Percentiles rank a stretch among this genome's conserved stretches.
phyloP scores from a whole-genome alignment of 92 coral and sea anemone genomes.

The Muricea muricata region DNA sequence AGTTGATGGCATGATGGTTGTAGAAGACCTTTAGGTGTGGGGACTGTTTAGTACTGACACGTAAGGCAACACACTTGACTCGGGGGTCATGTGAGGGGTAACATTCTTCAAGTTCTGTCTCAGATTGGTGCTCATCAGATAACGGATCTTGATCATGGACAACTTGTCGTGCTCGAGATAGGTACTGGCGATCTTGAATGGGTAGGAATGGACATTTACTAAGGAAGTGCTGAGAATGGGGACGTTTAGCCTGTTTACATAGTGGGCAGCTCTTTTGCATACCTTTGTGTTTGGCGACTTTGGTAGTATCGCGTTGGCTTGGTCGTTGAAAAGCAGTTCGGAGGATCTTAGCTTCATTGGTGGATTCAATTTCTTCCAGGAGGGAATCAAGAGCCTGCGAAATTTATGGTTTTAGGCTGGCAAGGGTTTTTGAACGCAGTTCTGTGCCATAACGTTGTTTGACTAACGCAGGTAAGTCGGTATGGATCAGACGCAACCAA shows the following conservation, averaged over 20 bases:
- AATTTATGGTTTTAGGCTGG: not conserved
- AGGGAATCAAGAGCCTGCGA: not conserved
- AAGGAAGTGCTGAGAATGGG: slow-evolving; percentile 46
- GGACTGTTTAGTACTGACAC: slow-evolving; percentile 60
- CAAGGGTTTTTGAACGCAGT: not conserved
- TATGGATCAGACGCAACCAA: not conserved
- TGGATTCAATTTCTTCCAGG: slow-evolving; percentile 32
- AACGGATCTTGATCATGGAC: slow-evolving; percentile 13
- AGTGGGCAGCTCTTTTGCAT: slow-evolving; percentile 7
- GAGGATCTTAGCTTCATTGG: slow-evolving; percentile 65
- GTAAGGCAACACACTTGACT: slow-evolving; percentile 35
- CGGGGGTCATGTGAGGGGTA: not conserved
- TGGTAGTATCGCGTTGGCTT: not conserved
- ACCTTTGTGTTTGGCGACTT: not conserved
- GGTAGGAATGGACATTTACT: slow-evolving; percentile 68
- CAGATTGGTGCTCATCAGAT: not conserved
- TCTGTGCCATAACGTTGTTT: not conserved
- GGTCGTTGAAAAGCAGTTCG: slow-evolving; percentile 25
- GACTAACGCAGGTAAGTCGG: not conserved
- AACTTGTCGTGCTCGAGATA: slow-evolving; percentile 39
- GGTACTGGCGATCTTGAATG: slow-evolving; percentile 46
- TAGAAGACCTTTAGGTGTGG: slow-evolving; percentile 54
- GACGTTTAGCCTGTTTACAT: slow-evolving; percentile 26
- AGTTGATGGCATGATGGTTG: slow-evolving; percentile 48
- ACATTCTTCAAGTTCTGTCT: not conserved